Evolutionary conservation across 92 coral and sea anemone species (phyloP), one percentile per base, ranked within the genome.

Genomic region (Montipora capitata): DNA sequence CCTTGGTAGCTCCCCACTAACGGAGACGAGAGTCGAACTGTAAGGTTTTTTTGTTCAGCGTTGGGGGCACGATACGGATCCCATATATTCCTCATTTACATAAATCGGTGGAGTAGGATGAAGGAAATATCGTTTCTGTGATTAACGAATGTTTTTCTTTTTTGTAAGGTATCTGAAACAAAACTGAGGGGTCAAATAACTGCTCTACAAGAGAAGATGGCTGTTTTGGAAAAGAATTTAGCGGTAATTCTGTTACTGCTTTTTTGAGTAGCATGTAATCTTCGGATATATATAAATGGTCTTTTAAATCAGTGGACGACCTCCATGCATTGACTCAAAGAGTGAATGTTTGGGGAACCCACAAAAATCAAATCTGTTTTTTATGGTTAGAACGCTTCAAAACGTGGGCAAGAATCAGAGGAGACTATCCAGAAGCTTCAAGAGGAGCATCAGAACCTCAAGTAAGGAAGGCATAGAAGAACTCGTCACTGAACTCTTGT

Each of bases 361-460:
- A 16, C 15, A 2, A 5, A 9, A 15, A 13, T 5, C 20, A 56
- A 56, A 57, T 71, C 15, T 63, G 4, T 61, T 15, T 52, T 6
- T 82, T 7, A 10, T 72, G 40, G 6, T n/a, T 68, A 83, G 87
- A 39, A 5, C 41, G 79, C 72, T 2, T 72, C 72, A 12, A 9
- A 72, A 63, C 13, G 45, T 27, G 69, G 39, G 20, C 27, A 72
- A 85, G 95, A 84, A 42, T 72, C 90, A 17, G 54, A 85, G 3
- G 63, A 68, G 72, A 78, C 79, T 43, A 39, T 73, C 14, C 38
- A 74, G 27, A 79, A 78, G 58, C 78, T 62, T n/a, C 90, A 85
- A 10, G 91, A 89, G 76, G 91, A 89, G 10, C 51, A 77, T 42
- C 76, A 58, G 27, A 67, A 80, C 48, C 80, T 92, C 6, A 45